Evolutionary conservation across 2,888 invertebrate genomes (phyloP).

Genomic region (Drosophila peninsularis): DNA sequence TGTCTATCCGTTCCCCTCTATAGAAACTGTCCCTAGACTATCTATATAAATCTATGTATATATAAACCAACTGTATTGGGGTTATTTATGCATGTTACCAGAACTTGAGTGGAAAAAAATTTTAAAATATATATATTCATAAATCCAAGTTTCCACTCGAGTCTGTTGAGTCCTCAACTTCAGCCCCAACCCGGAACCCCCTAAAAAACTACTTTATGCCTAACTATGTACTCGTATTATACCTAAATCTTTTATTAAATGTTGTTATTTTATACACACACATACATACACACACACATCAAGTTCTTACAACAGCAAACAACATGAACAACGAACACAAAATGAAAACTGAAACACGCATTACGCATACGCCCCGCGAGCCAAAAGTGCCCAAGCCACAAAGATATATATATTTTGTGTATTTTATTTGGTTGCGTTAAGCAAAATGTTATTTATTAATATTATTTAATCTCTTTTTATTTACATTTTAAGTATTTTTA

Average conservation of each 20-base stretch:
- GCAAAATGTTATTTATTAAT: conserved; percentile 37
- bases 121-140: not conserved
- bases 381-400: conserved; percentile 1
- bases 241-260: conserved; percentile 39
- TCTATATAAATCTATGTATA: conserved; percentile 4
- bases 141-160: conserved; percentile 23
- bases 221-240: conserved; percentile 26
- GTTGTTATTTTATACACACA: conserved; percentile 46
- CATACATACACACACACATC: conserved; percentile 18
- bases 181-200: conserved; percentile 7
- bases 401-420: conserved; percentile 3
- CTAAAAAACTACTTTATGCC: conserved; percentile 7
- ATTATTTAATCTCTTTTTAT: conserved; percentile 35
- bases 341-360: conserved; percentile 27
- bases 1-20: conserved; percentile 1
- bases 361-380: conserved; percentile 41
- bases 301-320: conserved; percentile 34
- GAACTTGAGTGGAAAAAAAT: conserved; percentile 20
- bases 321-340: conserved; percentile 42
- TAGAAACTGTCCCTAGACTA: conserved; percentile 28
- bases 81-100: conserved; percentile 42
- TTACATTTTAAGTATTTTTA: conserved; percentile 35
- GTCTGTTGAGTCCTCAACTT: conserved; percentile 15
- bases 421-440: conserved; percentile 36
- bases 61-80: conserved; percentile 27